phyloP scores from a whole-genome alignment of 2,888 invertebrate genomes.

The Calliscelio sp. region DNA sequence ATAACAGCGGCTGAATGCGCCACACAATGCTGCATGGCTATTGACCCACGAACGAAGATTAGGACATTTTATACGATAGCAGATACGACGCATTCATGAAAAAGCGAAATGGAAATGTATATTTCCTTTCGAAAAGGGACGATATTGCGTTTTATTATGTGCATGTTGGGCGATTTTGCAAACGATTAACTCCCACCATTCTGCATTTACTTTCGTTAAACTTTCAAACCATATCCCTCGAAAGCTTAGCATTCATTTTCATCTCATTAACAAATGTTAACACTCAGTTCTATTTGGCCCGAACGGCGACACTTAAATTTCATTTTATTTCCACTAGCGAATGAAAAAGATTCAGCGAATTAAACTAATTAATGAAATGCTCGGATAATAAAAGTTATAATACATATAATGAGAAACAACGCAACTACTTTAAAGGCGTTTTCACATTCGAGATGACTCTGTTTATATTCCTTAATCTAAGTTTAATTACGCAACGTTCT shows the following conservation, averaged over 20 bases:
- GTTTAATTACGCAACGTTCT: slow-evolving; percentile 60
- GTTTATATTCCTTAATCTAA: slow-evolving; percentile 66
- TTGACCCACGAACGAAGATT: slow-evolving; percentile 64
- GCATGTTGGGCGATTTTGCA: slow-evolving; percentile 52
- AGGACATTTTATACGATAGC: slow-evolving; percentile 65
- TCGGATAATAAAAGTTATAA: slow-evolving; percentile 30
- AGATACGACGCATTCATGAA: slow-evolving; percentile 64
- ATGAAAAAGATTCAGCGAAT: background rate
- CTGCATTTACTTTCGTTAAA: slow-evolving; percentile 51
- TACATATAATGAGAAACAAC: slow-evolving; percentile 2
- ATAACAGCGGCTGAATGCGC: slow-evolving; percentile 57
- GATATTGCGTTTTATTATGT: slow-evolving; percentile 63
- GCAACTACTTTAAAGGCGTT: slow-evolving; percentile 35
- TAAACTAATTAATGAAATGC: slow-evolving; percentile 24
- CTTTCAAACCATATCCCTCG: too few species aligned
- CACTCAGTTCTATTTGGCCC: too few species aligned
- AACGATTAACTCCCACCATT: slow-evolving; percentile 50
- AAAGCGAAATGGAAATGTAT: slow-evolving; percentile 68
- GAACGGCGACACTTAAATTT: too few species aligned
- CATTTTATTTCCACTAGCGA: too few species aligned
- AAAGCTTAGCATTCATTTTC: too few species aligned
- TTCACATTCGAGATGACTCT: slow-evolving; percentile 38
- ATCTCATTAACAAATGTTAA: too few species aligned
- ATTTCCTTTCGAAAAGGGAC: slow-evolving; percentile 52
- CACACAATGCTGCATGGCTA: slow-evolving; percentile 61